A percentile compares a stretch with the other conserved stretches of the same genome.
These are phyloP conservation scores for Prionchulus punctatus DNA, from an alignment of 2,888 invertebrate genomes.

Conservation along the genomic window DNA sequence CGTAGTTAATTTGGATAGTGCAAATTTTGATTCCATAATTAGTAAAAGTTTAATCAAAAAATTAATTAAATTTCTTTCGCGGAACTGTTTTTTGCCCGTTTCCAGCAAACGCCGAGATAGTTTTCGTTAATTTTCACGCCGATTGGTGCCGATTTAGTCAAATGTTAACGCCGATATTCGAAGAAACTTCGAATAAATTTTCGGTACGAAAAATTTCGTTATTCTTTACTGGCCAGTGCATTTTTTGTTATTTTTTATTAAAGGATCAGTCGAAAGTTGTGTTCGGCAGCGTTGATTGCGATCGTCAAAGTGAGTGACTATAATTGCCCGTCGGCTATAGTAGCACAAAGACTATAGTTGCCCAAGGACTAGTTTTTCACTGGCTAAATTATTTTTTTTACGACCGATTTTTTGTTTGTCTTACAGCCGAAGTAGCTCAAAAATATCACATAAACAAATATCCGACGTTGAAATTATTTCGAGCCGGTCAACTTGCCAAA, in stretches of 20 bases:
- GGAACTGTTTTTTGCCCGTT: too few species aligned
- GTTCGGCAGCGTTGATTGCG: constrained; percentile 92
- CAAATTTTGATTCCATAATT: too few species aligned
- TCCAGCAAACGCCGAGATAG: constrained; percentile 58
- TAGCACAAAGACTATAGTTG: not conserved
- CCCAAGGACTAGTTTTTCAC: not conserved
- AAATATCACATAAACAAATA: constrained; percentile 93
- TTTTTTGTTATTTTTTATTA: constrained; percentile 10
- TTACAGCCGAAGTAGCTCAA: constrained; percentile 54
- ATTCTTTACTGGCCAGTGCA: not conserved
- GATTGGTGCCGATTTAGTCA: constrained; percentile 99
- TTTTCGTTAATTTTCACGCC: constrained; percentile 96
- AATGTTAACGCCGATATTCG: constrained; percentile 83
- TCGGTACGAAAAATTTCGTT: constrained; percentile 10
- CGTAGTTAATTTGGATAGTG: too few species aligned
- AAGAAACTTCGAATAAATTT: constrained; percentile 79
- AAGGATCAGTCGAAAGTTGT: constrained; percentile 52
- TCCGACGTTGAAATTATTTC: constrained; percentile 82
- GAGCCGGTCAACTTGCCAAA: constrained; percentile 38
- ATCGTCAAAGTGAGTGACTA: constrained; percentile 54
- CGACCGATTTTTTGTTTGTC: constrained; percentile 8
- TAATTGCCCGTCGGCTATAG: not conserved
- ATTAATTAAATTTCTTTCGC: too few species aligned
- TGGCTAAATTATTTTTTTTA: not conserved
- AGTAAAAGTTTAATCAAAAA: too few species aligned